Conservation (phyloP, 2,113 vertebrate species). For the Scophthalmus maximus region DNA sequence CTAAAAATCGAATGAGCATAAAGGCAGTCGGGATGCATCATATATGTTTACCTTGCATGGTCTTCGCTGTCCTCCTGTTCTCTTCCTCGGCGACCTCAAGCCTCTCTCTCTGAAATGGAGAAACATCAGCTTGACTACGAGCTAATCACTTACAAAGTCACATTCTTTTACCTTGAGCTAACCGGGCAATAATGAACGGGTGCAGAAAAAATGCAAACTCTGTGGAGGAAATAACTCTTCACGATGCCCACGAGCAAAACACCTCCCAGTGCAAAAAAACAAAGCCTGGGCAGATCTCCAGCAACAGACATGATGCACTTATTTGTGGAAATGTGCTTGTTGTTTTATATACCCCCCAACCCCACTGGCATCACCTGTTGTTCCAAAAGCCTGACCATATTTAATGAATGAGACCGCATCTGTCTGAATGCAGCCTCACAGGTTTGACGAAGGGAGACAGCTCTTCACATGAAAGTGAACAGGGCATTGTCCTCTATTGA, state of each 20-base stretch:
- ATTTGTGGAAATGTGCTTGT: too few species aligned
- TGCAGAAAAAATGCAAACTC: conserved; percentile 39
- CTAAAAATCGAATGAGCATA: too few species aligned
- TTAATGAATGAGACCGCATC: too few species aligned
- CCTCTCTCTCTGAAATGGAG: conserved; percentile 86
- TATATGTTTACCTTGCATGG: conserved; percentile 86
- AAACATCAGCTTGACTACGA: conserved; percentile 34
- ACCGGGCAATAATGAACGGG: conserved; percentile 30
- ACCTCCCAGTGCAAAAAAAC: not conserved
- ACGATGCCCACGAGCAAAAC: conserved; percentile 39
- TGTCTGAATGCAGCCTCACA: too few species aligned
- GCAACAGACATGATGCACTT: not conserved
- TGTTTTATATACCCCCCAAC: not conserved
- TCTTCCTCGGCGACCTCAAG: conserved; percentile 84
- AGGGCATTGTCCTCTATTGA: too few species aligned
- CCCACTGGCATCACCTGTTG: too few species aligned
- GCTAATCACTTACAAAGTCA: conserved; percentile 39
- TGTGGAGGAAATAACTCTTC: conserved; percentile 41
- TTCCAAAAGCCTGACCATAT: too few species aligned
- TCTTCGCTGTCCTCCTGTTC: conserved; percentile 74
- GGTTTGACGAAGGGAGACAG: too few species aligned
- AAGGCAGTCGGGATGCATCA: fast-evolving
- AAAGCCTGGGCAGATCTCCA: not conserved
- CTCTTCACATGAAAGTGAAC: too few species aligned
- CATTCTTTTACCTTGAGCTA: conserved; percentile 65